A percentile compares a stretch with the other conserved stretches of the same genome.
Evolutionary conservation across 2,797 vertebrate species (phyloP).

Genomic region (Onychomys arenicola): DNA sequence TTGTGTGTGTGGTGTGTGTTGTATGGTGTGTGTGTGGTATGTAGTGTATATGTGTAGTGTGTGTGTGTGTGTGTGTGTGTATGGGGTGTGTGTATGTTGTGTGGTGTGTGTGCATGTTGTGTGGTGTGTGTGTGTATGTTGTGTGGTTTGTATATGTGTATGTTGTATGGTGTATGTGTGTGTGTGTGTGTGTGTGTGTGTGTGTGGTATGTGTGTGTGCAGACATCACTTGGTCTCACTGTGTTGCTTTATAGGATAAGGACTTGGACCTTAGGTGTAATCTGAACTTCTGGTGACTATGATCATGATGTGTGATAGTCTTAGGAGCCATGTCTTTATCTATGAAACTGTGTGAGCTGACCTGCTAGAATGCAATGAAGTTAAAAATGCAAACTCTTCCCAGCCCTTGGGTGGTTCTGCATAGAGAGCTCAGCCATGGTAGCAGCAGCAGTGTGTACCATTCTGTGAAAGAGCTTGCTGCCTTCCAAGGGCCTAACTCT

Average conservation of each 20-base stretch:
- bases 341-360: neutral
- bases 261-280: neutral
- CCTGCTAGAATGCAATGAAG: neutral
- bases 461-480: neutral
- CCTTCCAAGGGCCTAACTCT: neutral
- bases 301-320: neutral
- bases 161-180: neutral
- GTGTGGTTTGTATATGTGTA: too few relatives aligned
- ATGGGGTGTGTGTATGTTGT: neutral
- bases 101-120: too few relatives aligned
- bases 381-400: constrained; percentile 21
- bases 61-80: neutral
- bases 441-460: neutral
- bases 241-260: neutral
- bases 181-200: neutral
- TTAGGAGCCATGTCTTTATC: constrained; percentile 11
- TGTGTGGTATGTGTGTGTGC: neutral
- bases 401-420: neutral
- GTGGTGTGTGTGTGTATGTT: too few relatives aligned
- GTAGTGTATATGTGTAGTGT: neutral
- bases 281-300: neutral
- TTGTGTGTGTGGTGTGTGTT: neutral
- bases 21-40: neutral
- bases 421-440: neutral
- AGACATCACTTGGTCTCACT: neutral